These are phyloP conservation scores for Aphis craccivora DNA, from an alignment of 1,140 invertebrate species.

Conservation along the genomic window DNA sequence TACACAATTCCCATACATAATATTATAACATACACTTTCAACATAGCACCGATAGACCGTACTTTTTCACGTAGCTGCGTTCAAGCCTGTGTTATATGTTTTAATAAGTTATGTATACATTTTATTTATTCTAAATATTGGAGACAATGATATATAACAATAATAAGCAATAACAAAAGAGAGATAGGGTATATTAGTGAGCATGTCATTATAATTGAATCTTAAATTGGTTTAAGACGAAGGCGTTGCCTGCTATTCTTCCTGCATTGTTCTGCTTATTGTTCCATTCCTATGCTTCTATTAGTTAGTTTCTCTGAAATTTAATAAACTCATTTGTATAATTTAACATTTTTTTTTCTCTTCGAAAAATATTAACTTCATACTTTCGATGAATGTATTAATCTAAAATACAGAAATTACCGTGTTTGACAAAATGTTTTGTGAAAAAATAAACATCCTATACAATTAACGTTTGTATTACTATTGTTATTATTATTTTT, in stretches of 20 bases:
- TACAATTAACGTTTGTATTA: neutral
- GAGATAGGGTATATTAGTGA: neutral
- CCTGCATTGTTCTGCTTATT: neutral
- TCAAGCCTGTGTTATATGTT: too few relatives aligned
- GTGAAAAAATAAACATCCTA: neutral
- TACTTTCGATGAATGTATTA: neutral
- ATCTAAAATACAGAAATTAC: neutral
- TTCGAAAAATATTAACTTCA: neutral
- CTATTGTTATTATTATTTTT: neutral
- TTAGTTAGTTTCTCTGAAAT: neutral
- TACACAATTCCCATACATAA: neutral
- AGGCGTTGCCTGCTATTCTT: neutral
- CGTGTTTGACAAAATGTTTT: neutral
- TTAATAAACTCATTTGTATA: neutral
- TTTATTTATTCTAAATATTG: neutral
- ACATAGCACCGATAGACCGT: neutral
- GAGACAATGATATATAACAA: neutral
- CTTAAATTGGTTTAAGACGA: neutral
- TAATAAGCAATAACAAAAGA: constrained; percentile 4
- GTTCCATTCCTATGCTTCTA: neutral
- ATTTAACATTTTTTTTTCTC: neutral
- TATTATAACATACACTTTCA: neutral
- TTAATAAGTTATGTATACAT: neutral
- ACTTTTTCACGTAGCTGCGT: neutral
- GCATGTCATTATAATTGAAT: constrained; percentile 39